Evolutionary conservation across 2,113 vertebrate species (phyloP).

Genomic region (Leucoraja erinaceus): DNA sequence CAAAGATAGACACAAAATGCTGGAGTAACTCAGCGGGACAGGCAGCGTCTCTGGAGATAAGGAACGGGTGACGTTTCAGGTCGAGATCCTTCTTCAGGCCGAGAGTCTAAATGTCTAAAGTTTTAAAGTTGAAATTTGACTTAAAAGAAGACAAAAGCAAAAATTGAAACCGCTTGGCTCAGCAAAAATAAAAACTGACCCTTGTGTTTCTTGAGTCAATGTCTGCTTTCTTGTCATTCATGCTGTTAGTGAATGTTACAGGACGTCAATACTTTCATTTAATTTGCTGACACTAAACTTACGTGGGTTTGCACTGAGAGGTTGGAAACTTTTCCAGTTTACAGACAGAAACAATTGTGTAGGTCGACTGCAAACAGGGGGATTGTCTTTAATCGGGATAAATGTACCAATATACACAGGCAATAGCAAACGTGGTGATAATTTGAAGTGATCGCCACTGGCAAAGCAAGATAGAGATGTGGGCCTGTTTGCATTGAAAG

Average conservation of each 20-base stretch:
- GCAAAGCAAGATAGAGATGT: background rate
- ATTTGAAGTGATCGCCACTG: background rate
- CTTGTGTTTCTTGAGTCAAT: background rate
- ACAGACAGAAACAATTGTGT: background rate
- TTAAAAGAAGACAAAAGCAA: background rate
- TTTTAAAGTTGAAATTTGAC: background rate
- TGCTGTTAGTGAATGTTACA: background rate
- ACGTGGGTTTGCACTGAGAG: background rate
- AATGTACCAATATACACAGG: background rate
- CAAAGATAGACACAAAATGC: too few species aligned
- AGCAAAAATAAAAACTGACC: background rate
- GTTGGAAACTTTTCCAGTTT: background rate
- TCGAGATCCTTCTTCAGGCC: too few species aligned
- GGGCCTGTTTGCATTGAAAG: background rate
- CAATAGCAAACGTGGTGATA: background rate
- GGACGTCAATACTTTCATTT: background rate
- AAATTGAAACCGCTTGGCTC: background rate
- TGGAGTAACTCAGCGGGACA: too few species aligned
- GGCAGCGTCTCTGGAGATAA: too few species aligned
- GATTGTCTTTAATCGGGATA: background rate
- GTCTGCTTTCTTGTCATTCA: background rate
- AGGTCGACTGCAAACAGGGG: background rate
- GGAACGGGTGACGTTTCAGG: too few species aligned
- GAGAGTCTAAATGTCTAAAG: too few species aligned
- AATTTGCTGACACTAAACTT: background rate